These are phyloP conservation scores for Atta texana DNA, from an alignment of 1,140 invertebrate species.

Conservation along the genomic window DNA sequence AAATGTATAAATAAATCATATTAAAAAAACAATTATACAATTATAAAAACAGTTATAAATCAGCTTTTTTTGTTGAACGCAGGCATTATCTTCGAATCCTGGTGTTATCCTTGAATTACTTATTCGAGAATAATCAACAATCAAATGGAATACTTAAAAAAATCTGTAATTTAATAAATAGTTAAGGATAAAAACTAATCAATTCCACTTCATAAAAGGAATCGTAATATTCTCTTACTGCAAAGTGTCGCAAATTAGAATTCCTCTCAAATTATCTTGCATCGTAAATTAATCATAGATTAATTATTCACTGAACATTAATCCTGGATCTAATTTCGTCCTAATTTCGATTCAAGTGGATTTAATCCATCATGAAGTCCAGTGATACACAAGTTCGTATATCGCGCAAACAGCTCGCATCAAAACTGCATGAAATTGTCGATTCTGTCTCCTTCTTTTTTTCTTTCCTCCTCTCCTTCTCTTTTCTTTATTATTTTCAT, in stretches of 20 bases:
- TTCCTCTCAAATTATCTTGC: background rate
- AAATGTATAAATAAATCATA: too few species aligned
- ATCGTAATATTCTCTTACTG: background rate
- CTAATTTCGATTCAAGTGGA: conserved; percentile 9
- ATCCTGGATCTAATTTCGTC: conserved; percentile 10
- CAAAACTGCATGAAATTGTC: conserved; percentile 11
- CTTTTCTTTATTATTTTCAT: background rate
- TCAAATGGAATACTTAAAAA: background rate
- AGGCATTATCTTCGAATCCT: background rate
- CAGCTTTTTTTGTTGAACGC: too few species aligned
- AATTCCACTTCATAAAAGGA: background rate
- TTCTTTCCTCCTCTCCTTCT: background rate
- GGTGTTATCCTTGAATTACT: background rate
- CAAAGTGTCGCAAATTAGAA: background rate
- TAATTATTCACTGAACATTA: conserved; percentile 27
- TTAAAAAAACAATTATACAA: too few species aligned
- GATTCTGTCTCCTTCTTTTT: background rate
- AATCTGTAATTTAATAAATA: background rate
- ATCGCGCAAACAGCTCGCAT: background rate
- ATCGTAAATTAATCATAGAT: background rate
- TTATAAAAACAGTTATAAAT: too few species aligned
- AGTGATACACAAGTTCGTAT: background rate
- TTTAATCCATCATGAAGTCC: conserved; percentile 6
- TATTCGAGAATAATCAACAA: background rate
- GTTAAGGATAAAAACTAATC: background rate